phyloP scores from a whole-genome alignment of 2,888 invertebrate species.

The Autographa pulchrina region DNA sequence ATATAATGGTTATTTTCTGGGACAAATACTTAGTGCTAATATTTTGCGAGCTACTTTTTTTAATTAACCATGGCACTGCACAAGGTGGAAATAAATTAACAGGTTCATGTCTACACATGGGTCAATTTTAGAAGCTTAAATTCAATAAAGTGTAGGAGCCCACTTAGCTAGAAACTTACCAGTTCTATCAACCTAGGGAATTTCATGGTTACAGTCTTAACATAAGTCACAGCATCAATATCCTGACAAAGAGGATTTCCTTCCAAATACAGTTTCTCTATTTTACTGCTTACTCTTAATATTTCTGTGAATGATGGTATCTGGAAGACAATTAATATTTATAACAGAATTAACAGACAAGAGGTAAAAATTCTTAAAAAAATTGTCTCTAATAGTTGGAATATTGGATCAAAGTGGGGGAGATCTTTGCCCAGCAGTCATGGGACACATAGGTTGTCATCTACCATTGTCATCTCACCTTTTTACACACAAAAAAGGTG shows the following conservation, averaged over 20 bases:
- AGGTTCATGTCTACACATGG: background rate
- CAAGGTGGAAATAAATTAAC: background rate
- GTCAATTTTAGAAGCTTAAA: background rate
- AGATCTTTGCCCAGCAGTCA: too few relatives aligned
- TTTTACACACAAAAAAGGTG: too few relatives aligned
- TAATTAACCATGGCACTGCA: too few relatives aligned
- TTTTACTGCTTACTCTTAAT: constrained; percentile 79
- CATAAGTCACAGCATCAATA: constrained; percentile 71
- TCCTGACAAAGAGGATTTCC: constrained; percentile 83
- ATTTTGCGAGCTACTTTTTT: too few relatives aligned
- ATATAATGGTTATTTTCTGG: too few relatives aligned
- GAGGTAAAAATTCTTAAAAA: too few relatives aligned
- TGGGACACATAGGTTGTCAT: too few relatives aligned
- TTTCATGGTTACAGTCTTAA: constrained; percentile 75
- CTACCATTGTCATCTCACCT: too few relatives aligned
- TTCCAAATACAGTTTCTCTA: constrained; percentile 83
- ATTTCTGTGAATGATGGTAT: constrained; percentile 75
- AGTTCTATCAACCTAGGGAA: constrained; percentile 81
- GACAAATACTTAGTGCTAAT: too few relatives aligned
- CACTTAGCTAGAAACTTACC: constrained; percentile 66
- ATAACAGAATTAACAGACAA: too few relatives aligned
- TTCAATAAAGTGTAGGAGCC: background rate
- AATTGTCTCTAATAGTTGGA: too few relatives aligned
- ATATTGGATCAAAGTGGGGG: too few relatives aligned
- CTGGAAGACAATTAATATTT: constrained; percentile 59